These are phyloP conservation scores for Pantelozetes paolii DNA, from an alignment of 2,888 invertebrate species.

Conservation along the genomic window DNA sequence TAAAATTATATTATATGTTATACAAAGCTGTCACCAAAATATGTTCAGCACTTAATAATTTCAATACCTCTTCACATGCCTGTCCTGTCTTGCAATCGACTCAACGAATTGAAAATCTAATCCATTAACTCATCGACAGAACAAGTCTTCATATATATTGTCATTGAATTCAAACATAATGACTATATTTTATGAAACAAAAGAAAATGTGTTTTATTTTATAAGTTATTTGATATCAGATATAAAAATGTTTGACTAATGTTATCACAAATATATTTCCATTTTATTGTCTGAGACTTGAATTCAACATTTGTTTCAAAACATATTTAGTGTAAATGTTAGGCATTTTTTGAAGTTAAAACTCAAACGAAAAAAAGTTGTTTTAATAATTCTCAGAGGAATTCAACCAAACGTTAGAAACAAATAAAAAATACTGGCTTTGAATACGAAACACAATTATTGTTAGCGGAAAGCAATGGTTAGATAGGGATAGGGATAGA, in stretches of 20 bases:
- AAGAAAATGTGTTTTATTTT: not conserved
- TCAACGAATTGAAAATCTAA: not conserved
- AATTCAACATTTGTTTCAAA: not conserved
- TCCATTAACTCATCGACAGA: no score
- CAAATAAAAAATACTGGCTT: not conserved
- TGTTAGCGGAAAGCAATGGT: not conserved
- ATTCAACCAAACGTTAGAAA: not conserved
- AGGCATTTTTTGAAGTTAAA: constrained; percentile 1
- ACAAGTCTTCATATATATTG: no score
- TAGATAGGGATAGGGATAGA: not conserved
- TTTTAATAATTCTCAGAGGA: constrained; percentile 27
- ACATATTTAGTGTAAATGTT: not conserved
- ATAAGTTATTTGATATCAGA: not conserved
- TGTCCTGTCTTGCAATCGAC: not conserved
- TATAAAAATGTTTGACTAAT: constrained; percentile 24
- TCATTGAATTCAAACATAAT: no score
- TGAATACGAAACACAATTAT: not conserved
- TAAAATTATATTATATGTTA: constrained; percentile 34
- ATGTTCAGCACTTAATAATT: constrained; percentile 32
- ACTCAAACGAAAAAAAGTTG: constrained; percentile 31
- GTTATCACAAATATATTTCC: not conserved
- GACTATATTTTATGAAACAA: not conserved
- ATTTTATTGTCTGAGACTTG: not conserved
- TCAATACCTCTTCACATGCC: constrained; percentile 1
- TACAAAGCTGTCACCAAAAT: constrained; percentile 31